Conservation (phyloP, 2,797 vertebrate genomes). For the Leptatherina wallacei region DNA sequence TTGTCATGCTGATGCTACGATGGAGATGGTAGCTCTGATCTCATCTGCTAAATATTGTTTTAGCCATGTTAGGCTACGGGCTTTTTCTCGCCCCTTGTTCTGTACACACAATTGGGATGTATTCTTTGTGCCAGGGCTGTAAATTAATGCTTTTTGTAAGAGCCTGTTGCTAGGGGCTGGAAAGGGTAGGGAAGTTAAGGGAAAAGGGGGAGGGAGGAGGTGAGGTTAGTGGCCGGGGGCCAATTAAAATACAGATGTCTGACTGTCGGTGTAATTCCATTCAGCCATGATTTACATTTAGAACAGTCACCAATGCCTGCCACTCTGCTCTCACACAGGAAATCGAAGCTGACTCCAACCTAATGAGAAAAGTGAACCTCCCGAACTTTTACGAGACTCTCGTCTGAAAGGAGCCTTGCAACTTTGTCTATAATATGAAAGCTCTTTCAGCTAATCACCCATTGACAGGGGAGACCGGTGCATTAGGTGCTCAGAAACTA, state of each 20-base stretch:
- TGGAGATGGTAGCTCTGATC: conserved; percentile 77
- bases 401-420: conserved; percentile 73
- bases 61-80: conserved; percentile 61
- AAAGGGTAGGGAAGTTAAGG: conserved; percentile 32
- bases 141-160: conserved; percentile 65
- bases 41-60: conserved; percentile 84
- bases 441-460: conserved; percentile 77
- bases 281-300: conserved; percentile 86
- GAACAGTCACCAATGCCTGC: conserved; percentile 79
- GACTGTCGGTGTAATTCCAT: conserved; percentile 84
- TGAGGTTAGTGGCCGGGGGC: conserved; percentile 69
- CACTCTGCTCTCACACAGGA: conserved; percentile 79
- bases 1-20: conserved; percentile 75
- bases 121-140: conserved; percentile 62
- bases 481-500: conserved; percentile 70
- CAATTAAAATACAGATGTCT: conserved; percentile 88
- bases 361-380: conserved; percentile 87
- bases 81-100: conserved; percentile 49
- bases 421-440: conserved; percentile 77
- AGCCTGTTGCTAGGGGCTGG: conserved; percentile 74
- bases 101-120: conserved; percentile 59
- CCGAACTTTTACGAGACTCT: conserved; percentile 81
- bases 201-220: conserved; percentile 17
- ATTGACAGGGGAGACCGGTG: conserved; percentile 59
- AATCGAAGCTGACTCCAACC: conserved; percentile 84